Base-by-base conservation (phyloP, 2,888 invertebrate species). In the Entomobrya proxima region DNA sequence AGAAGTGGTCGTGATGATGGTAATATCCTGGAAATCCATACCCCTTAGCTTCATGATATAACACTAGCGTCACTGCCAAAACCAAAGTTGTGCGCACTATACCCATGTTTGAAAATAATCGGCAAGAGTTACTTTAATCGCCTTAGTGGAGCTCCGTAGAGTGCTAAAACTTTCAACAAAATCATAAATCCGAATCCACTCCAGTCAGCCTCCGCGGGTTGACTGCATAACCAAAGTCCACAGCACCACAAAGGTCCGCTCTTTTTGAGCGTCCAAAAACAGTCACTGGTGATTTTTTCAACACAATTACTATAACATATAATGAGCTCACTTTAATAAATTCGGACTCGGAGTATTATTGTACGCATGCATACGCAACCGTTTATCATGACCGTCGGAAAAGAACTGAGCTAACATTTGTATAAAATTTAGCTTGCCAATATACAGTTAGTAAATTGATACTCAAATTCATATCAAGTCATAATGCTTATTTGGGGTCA, bases 1-100 rank as follows among this genome's bases (percentile, higher is more conserved):
- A 40, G n/a, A 64, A 52, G 15, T 84, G 52, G 21, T 84, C 35
- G 32, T 84, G 84, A 7, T 77, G 72, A 47, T 74, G 79, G 27
- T 52, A 69, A 61, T 47, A 69, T 15, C 37, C 67, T 15, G 72
- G 67, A n/a, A 13, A 74, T 9, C 79, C 74, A 21, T 74, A 75
- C 9, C 64, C 79, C 21, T 27, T 72, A 3, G 37, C 74, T 75
- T 75, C 72, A 30, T 74, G 50, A 32, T 64, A 75, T n/a, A 61
- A 5, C 11, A 79, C 47, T 13, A 75, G n/a, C 4, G 79, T 75
- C 55, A 85, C 74, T 75, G 79, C 74, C 6, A 85, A 35, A 21
- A 85, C 21, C n/a, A 85, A 40, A 21, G 64, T 44, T 27, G 79
- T 64, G 18, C 79, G 32, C 37, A 64, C 32, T 18, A 40, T 52